phyloP scores from a whole-genome alignment of 2,113 vertebrate species.

The Phoenicopterus ruber region DNA sequence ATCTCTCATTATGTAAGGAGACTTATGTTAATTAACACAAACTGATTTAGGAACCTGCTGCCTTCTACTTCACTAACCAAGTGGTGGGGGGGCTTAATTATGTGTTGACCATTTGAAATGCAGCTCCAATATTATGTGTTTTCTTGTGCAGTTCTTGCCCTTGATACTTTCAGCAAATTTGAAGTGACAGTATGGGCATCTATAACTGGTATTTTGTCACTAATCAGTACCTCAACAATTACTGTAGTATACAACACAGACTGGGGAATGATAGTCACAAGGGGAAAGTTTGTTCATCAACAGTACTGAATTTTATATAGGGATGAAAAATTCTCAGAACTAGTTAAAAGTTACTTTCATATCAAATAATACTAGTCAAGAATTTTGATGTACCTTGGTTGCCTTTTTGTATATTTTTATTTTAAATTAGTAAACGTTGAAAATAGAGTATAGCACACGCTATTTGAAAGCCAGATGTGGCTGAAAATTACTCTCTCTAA shows the following conservation, averaged over 20 bases:
- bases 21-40: constrained; percentile 8
- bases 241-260: neutral
- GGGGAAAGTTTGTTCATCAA: neutral
- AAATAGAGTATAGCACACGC: neutral
- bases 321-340: neutral
- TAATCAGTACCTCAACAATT: neutral
- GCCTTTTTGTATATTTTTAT: neutral
- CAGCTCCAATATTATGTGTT: neutral
- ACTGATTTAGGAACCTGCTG: constrained; percentile 10
- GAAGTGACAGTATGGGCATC: neutral
- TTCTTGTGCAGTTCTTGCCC: neutral
- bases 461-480: neutral
- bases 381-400: neutral
- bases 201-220: neutral
- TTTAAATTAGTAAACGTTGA: neutral
- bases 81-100: neutral
- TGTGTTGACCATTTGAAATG: neutral
- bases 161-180: neutral
- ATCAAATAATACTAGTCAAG: neutral
- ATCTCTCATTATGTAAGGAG: constrained; percentile 25
- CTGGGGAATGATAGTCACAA: neutral
- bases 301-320: neutral
- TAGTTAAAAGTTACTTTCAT: neutral
- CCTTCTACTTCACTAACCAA: neutral
- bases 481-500: neutral